phyloP scores from a whole-genome alignment of 1,140 invertebrate genomes.

The Drosophila busckii region DNA sequence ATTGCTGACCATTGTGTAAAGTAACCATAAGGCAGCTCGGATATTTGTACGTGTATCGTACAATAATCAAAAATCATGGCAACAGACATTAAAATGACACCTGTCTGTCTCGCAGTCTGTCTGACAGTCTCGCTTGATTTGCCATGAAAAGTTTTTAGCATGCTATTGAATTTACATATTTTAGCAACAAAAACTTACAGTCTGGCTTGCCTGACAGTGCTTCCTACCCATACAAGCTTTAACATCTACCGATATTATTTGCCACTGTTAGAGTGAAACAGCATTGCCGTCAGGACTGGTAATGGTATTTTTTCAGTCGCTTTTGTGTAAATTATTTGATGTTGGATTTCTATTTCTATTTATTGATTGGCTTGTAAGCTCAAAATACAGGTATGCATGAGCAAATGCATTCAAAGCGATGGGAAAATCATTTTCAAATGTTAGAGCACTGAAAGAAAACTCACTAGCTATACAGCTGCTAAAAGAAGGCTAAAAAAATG shows the following conservation, averaged over 20 bases:
- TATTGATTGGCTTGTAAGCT: slow-evolving; percentile 46
- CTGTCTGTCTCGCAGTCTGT: slow-evolving; percentile 22
- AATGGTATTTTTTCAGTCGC: slow-evolving; percentile 14
- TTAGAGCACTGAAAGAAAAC: slow-evolving; percentile 11
- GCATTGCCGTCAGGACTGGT: not conserved
- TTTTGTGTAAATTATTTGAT: slow-evolving; percentile 57
- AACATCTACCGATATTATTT: slow-evolving; percentile 14
- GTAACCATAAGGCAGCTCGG: not conserved
- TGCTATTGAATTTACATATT: slow-evolving; percentile 54
- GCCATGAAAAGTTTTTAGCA: slow-evolving; percentile 38
- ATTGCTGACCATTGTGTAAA: slow-evolving; percentile 36
- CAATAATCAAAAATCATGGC: slow-evolving; percentile 72
- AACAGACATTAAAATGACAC: slow-evolving; percentile 63
- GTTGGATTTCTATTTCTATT: slow-evolving; percentile 43
- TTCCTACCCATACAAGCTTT: slow-evolving; percentile 16
- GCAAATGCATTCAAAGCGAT: slow-evolving; percentile 6
- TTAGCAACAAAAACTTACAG: slow-evolving; percentile 41
- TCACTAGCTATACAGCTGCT: no score
- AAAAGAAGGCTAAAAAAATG: no score
- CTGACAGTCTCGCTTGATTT: slow-evolving; percentile 38
- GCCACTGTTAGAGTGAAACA: slow-evolving; percentile 6
- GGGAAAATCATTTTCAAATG: slow-evolving; percentile 1
- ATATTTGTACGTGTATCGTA: slow-evolving; percentile 13
- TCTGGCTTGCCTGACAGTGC: slow-evolving; percentile 24
- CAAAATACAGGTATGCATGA: not conserved